Conservation (phyloP, 2,113 vertebrate genomes). For the Hymenochirus boettgeri region DNA sequence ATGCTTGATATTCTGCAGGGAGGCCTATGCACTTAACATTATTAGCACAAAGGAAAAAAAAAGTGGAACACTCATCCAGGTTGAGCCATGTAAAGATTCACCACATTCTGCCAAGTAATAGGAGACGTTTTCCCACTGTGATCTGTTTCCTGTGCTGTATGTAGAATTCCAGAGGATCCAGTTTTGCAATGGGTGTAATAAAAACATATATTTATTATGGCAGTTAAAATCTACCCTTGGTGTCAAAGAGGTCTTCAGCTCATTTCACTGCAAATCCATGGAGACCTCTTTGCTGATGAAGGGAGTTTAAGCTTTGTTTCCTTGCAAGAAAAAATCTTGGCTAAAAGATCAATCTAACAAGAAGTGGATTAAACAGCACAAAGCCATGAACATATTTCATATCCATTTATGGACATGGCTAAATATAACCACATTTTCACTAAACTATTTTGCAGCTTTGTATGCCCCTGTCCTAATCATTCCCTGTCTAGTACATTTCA, state of each 20-base stretch:
- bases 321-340: constrained; percentile 26
- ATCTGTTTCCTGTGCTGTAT: constrained; percentile 18
- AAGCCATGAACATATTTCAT: constrained; percentile 6
- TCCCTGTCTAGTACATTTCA: neutral
- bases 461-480: constrained; percentile 11
- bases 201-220: neutral
- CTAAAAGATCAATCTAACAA: constrained; percentile 3
- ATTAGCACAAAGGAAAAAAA: neutral
- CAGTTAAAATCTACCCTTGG: neutral
- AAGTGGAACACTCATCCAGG: neutral
- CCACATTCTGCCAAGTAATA: constrained; percentile 4
- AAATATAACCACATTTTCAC: neutral
- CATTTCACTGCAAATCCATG: neutral
- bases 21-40: constrained; percentile 2
- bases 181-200: constrained; percentile 11
- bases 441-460: neutral
- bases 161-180: constrained; percentile 20
- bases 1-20: constrained; percentile 7
- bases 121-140: constrained; percentile 9
- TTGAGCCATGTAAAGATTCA: neutral
- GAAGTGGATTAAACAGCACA: neutral
- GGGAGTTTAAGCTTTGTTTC: constrained; percentile 12
- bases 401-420: constrained; percentile 17
- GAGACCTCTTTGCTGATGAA: neutral
- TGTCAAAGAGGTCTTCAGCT: neutral